Evolutionary conservation across 37 sponge, comb jelly and placozoan genomes (phyloP), one percentile per base, ranked within the genome.

Genomic region (Chondrilla cf. caribensis): DNA sequence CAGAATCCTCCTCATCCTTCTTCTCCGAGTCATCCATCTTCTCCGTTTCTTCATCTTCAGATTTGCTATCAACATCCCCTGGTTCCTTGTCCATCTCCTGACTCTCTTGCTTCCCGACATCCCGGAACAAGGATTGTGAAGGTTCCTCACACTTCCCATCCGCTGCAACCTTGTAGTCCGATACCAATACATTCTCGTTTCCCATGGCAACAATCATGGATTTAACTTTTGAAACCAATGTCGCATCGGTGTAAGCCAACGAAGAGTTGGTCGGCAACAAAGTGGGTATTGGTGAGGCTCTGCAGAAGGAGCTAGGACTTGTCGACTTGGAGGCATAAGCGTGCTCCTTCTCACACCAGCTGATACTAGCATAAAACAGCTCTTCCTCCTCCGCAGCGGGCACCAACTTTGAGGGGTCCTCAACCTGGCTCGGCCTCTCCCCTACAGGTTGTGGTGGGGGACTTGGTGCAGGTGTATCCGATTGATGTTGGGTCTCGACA

Each of bases 311-410:
- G 9, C 42, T 73, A 21, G 76, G 76, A 4, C 42, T 39, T 4
- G 76, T 31, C 7, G 76, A 37, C 25, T 73, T 73, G 1, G 76
- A 73, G 24, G 76, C 76, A 42, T 73, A 73, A 17, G 76, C 76
- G 40, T 73, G 76, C 76, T 73, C 76, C 43, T 36, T 39, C 76
- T 73, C 2, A 9, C 36, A 73, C 76, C 76, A 73, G 41, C 42
- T 43, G 8, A 73, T 24, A 18, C 36, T 39, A 1, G 76, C 76
- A n/a, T 36, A 73, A 38, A 39, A 73, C 22, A 19, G 40, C 21
- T 2, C 44, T 62, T 62, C 15, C 8, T 29, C 64, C 5, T 15
- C 29, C 8, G 6, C 64, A 7, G 64, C 15, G 51, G 51, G 51
- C 11, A 14, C 51, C 6, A 11, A 11, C 33, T 31, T 67, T 18